Evolutionary conservation across 2,888 invertebrate species (phyloP), one percentile per base, ranked within the genome.

Genomic region (Epirrhoe alternata): DNA sequence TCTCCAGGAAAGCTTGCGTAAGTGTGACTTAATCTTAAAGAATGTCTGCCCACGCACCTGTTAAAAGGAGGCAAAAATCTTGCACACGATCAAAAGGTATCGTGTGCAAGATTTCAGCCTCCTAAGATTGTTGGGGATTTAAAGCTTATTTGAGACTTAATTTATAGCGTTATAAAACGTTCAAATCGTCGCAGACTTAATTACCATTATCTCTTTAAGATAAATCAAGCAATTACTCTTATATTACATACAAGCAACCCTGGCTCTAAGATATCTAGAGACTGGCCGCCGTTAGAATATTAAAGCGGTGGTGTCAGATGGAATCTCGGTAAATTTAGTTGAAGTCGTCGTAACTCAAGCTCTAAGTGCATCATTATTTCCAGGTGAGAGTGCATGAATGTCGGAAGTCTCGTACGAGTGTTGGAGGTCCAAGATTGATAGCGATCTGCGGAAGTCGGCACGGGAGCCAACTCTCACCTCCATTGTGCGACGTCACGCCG

Each of bases 391-490:
- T 73, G 75, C 65, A 71, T 70, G 80, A 74, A 80, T 73, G 79
- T 82, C 84, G 86, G 86, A 88, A 89, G 85, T 85, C 72, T 74
- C 74, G 74, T 79, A 76, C 70, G 69, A 74, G 77, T 78, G 80
- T 77, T 77, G 78, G 82, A 77, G 81, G 82, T 83, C 84, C 79
- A 80, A 81, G 79, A 78, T 75, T 75, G 89, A 90, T 90, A 87
- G 77, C 73, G 66, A 90, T 90, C 89, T 82, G 74, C 86, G 89
- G 89, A 88, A 89, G 85, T 79, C 77, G 66, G 79, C 78, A 76
- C 82, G 80, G 82, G 80, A 84, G 83, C 76, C 77, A 76, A 87
- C 89, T 92, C 88, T 91, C 90, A 86, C 86, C 86, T 82, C 86
- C 76, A 90, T 91, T 91, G 90, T 92, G 81, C 80, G 78, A 73